Evolutionary conservation across 2,888 invertebrate genomes (phyloP), one percentile per base, ranked within the genome.

Genomic region (Kryphioiulus occultus): DNA sequence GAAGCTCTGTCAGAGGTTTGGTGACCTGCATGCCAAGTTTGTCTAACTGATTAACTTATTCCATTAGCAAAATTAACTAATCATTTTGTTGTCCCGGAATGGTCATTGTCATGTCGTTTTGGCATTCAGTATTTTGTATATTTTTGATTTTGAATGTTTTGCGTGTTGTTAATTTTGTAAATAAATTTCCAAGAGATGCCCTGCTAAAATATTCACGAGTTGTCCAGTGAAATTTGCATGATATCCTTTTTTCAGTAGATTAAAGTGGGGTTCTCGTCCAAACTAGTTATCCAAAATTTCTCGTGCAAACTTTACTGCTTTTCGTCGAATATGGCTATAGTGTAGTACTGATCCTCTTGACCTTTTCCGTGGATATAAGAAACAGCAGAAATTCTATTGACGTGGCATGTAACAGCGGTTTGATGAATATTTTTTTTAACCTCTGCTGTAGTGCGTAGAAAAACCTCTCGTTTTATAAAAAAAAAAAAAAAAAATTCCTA

Each of bases 1-100:
- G 85, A 68, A 47, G 87, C 88, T 35, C 83, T 83, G 26, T 83
- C 83, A 83, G 83, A 83, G 83, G 83, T 83, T 83, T 83, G 83
- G 32, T 83, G 83, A 83, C 30, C 30, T 83, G 83, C 83, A 83
- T 83, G 83, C 32, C 83, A 83, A 32, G 32, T 83, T n/a, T 83
- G 83, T 83, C 32, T 83, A 19, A 83, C 3, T 30, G 83, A 35
- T 83, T 83, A 30, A 83, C 1, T 53, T n/a, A n/a, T n/a, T 53
- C 53, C 44, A 1, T 15, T 44, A 44, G 44, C 15, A 44, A 12
- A 53, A n/a, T 53, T 12, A n/a, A 30, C 17, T 10, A 83, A 83
- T 83, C 83, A 83, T 83, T 30, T 83, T 26, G 83, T 83, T 83
- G 30, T 17, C 83, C 83, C n/a, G 7, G 53, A 53, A n/a, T 19